Evolutionary conservation across 1,140 invertebrate species (phyloP), one percentile per base, ranked within the genome.

Genomic region (Conus betulinus): DNA sequence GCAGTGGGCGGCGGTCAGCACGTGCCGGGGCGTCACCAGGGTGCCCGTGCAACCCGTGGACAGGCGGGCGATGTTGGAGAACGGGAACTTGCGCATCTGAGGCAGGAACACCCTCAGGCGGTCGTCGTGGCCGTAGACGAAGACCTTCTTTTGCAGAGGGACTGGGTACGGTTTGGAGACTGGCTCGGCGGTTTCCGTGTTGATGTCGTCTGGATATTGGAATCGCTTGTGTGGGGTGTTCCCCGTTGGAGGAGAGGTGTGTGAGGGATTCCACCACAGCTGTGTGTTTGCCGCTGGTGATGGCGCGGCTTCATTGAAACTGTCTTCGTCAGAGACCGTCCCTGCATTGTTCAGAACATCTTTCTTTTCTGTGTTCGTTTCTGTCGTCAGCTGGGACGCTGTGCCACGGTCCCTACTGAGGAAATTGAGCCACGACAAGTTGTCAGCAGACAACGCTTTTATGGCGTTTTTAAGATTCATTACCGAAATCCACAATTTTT

Each of bases 1-100:
- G 86, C 93, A 94, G 83, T 94, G 93, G 11, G 93, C 93, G 25
- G 93, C 93, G 4, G 93, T 94, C 20, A 94, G 85, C 17, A 94
- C 92, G 60, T 91, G 92, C 0, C 87, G 87, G 5, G 93, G 92
- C 20, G 93, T 92, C 0, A 94, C 89, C 17, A 94, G 91, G 0
- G 93, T 94, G 23, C 93, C 93, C 3, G 92, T 93, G 87, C 93
- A 94, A 4, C 93, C 93, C 53, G 91, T 91, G 11, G 92, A 93
- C 25, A 94, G 87, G 20, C 91, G 90, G 8, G 93, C 93, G 27
- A 93, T 90, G 85, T 94, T 94, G 63, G 91, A 92, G 84, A 90
- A 93, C 0, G 93, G 93, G 87, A 91, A 93, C 76, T 91, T 91
- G 39, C 91, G 82, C 71, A 92, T 88, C 84, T 90, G 81, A 6